Evolutionary conservation across 2,888 invertebrate species (phyloP), one percentile per base, ranked within the genome.

Genomic region (Euzophera pinguis): DNA sequence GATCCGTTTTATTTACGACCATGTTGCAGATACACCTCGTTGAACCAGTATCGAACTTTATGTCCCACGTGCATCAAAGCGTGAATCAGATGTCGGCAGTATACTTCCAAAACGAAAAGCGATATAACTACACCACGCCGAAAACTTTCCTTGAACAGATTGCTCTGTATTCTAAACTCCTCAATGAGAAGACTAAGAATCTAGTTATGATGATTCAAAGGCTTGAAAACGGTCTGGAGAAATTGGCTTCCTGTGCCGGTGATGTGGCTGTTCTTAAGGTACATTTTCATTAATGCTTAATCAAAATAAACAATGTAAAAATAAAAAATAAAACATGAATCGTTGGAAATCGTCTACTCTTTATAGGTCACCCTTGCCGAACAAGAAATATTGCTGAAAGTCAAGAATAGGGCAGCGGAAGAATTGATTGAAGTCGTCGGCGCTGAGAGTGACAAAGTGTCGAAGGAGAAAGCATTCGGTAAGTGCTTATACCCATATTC

Each of bases 101-200:
- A 4, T 98, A 97, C 81, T 91, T 96, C 59, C 89, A 92, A 62
- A 98, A 97, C 73, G 98, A 98, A 66, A 93, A 94, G 38, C 92
- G 98, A 3, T 97, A 97, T 83, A 98, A 98, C 81, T 98, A 98
- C 80, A 98, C 98, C 0, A 99, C 98, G 0, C 98, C 98, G 0
- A 99, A 99, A 87, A 96, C 97, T 0, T 99, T 98, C 85, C 85
- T 99, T 45, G 98, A 98, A 75, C 96, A 97, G 74, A 98, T 98
- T 55, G 93, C 95, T 9, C 88, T 98, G 4, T 98, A 94, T 71
- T 88, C 92, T 0, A 96, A 95, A 71, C 80, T 96, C 5, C 76
- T 96, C 17, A 91, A 80, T 14, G 93, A 93, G 60, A 95, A 95
- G 73, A 92, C 92, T 0, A 79, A 75, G 6, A 93, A 95, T 52